Percentiles rank a stretch among this genome's conserved stretches.
Conservation (phyloP, 2,113 vertebrate genomes). For the Rhadina sibilatrix region DNA sequence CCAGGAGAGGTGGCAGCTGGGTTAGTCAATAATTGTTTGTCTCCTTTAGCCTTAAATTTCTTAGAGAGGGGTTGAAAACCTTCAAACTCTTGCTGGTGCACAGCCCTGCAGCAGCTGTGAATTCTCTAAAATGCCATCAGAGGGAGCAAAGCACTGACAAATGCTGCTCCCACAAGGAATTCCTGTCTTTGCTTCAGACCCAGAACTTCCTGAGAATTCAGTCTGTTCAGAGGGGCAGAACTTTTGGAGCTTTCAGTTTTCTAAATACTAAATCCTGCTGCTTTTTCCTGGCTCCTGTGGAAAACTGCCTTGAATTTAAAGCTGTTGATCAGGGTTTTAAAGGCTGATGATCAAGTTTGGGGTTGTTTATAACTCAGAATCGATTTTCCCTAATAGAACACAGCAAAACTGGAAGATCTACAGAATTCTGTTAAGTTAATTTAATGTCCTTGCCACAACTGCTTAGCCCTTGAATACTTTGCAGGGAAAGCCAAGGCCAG, state of each 20-base stretch:
- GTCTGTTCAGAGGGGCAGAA: neutral
- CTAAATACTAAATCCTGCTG: neutral
- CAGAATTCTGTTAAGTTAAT: fast-evolving
- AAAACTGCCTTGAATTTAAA: neutral
- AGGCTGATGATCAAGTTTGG: neutral
- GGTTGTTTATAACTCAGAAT: neutral
- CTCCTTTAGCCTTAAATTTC: neutral
- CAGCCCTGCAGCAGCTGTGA: neutral
- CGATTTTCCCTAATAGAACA: neutral
- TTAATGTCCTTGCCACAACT: neutral
- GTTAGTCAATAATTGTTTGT: neutral
- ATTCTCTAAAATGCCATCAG: neutral
- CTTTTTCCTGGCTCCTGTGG: neutral
- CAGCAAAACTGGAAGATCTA: neutral
- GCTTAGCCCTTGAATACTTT: neutral
- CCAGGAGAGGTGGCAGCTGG: neutral
- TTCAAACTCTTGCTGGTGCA: neutral
- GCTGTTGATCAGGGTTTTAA: neutral
- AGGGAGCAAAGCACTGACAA: slow-evolving; percentile 13
- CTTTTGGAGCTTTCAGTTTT: fast-evolving
- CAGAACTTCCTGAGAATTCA: neutral
- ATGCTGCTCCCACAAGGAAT: neutral
- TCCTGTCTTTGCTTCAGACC: neutral
- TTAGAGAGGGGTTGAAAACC: neutral
- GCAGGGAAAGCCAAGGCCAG: neutral